A percentile compares a stretch with the other conserved stretches of the same genome.
These are phyloP conservation scores for Phaethornis superciliosus DNA, from an alignment of 2,113 vertebrate genomes.

Conservation along the genomic window DNA sequence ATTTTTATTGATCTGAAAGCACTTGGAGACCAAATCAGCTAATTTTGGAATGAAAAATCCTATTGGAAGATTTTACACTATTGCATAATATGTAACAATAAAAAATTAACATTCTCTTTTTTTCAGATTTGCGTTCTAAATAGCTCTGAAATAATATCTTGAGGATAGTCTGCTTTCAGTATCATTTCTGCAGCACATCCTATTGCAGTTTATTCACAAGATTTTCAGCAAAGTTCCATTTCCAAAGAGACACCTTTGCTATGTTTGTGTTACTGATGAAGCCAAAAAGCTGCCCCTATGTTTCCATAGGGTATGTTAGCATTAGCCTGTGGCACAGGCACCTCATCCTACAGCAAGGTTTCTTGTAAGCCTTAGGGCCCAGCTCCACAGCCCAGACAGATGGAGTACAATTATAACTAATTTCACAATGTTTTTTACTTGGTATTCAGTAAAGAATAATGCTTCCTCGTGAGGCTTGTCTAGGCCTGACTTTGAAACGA, in stretches of 20 bases:
- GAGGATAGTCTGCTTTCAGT: not conserved
- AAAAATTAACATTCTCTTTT: not conserved
- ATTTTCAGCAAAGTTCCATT: not conserved
- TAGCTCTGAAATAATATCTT: not conserved
- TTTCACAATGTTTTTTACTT: not conserved
- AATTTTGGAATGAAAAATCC: not conserved
- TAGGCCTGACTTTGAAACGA: not conserved
- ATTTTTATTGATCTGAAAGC: constrained; percentile 1
- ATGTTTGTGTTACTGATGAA: not conserved
- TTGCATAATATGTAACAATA: not conserved
- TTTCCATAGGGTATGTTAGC: not conserved
- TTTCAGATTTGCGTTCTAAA: not conserved
- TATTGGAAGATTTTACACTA: not conserved
- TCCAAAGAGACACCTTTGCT: not conserved
- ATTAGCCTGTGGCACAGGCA: not conserved
- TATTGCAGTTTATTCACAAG: not conserved
- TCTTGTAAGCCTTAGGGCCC: not conserved
- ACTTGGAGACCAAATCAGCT: not conserved
- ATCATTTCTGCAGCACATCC: not conserved
- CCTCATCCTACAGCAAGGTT: fast-evolving
- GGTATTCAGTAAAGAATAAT: not conserved
- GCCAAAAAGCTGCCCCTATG: not conserved
- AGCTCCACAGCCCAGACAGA: not conserved
- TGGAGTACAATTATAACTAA: not conserved
- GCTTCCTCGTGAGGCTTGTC: not conserved